Percentiles rank a stretch among this genome's conserved stretches.
Evolutionary conservation across 2,113 vertebrate species (phyloP).

Genomic region (Antidorcas marsupialis): DNA sequence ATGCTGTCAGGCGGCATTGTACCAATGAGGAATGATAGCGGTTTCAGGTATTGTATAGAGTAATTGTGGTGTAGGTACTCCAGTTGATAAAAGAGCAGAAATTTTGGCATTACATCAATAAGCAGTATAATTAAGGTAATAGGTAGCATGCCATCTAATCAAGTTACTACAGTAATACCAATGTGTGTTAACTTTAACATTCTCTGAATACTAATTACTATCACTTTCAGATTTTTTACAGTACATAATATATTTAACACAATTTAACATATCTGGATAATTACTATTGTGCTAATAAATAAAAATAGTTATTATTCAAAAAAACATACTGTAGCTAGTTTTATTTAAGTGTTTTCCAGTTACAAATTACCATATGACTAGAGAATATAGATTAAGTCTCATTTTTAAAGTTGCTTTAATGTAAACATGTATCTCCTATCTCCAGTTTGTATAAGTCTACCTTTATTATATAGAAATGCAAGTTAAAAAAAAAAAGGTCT

Average conservation of each 20-base stretch:
- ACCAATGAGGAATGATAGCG: constrained; percentile 28
- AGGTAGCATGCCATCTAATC: constrained; percentile 46
- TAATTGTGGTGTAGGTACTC: constrained; percentile 64
- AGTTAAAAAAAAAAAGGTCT: background rate
- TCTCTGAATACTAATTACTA: constrained; percentile 51
- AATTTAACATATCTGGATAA: constrained; percentile 38
- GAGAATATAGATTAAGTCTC: background rate
- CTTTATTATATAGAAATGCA: background rate
- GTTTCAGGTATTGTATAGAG: constrained; percentile 45
- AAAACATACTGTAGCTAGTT: background rate
- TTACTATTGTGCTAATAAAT: constrained; percentile 48
- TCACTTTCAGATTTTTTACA: constrained; percentile 41
- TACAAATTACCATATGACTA: background rate
- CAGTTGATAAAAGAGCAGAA: constrained; percentile 60
- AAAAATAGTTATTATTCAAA: constrained; percentile 36
- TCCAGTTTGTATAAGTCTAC: background rate
- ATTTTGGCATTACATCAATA: constrained; percentile 66
- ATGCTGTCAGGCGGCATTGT: constrained; percentile 47
- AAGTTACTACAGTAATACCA: constrained; percentile 55
- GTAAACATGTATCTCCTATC: background rate
- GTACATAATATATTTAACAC: background rate
- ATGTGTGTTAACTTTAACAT: constrained; percentile 43
- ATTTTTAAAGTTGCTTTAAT: background rate
- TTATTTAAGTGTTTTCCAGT: background rate
- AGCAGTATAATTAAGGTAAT: constrained; percentile 65